phyloP scores from a whole-genome alignment of 2,113 vertebrate genomes.

The Hirundichthys speculiger region DNA sequence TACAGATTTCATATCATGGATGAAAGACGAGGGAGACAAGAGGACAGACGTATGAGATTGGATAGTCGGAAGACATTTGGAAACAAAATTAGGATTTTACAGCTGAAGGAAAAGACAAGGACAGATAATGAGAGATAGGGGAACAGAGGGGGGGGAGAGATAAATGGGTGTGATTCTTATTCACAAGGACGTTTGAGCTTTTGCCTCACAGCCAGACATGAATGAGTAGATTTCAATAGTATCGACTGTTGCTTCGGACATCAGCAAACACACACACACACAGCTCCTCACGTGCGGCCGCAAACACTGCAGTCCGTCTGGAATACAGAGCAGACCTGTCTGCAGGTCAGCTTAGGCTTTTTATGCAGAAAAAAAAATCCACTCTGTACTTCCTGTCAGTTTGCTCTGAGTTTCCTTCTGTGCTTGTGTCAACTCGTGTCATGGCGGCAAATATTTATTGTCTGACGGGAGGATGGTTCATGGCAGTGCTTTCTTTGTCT shows the following conservation, averaged over 20 bases:
- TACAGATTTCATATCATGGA: slow-evolving; percentile 67
- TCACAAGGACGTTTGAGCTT: slow-evolving; percentile 79
- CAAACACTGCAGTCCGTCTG: slow-evolving; percentile 47
- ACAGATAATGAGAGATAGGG: slow-evolving; percentile 48
- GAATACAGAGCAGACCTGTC: slow-evolving; percentile 66
- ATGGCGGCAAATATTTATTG: slow-evolving; percentile 43
- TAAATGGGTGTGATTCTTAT: slow-evolving; percentile 73
- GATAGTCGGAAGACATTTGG: slow-evolving; percentile 44
- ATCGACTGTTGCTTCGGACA: slow-evolving; percentile 76
- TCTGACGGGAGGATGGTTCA: slow-evolving; percentile 21
- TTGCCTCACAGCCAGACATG: slow-evolving; percentile 71
- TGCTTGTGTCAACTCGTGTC: slow-evolving; percentile 20
- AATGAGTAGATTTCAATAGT: slow-evolving; percentile 82
- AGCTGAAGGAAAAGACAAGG: slow-evolving; percentile 53
- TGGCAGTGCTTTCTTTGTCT: slow-evolving; percentile 19
- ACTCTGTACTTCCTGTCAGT: not conserved
- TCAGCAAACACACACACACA: slow-evolving; percentile 59
- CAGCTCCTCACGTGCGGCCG: slow-evolving; percentile 21
- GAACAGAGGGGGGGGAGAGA: slow-evolving; percentile 27
- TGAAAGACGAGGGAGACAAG: not conserved
- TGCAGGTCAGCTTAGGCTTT: slow-evolving; percentile 26
- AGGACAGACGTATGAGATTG: slow-evolving; percentile 18
- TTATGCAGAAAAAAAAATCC: slow-evolving; percentile 5
- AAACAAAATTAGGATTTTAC: slow-evolving; percentile 51
- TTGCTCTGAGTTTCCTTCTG: slow-evolving; percentile 6